Evolutionary conservation across 1,140 invertebrate species (phyloP), one percentile per base, ranked within the genome.

Genomic region (Drosophila neocordata): DNA sequence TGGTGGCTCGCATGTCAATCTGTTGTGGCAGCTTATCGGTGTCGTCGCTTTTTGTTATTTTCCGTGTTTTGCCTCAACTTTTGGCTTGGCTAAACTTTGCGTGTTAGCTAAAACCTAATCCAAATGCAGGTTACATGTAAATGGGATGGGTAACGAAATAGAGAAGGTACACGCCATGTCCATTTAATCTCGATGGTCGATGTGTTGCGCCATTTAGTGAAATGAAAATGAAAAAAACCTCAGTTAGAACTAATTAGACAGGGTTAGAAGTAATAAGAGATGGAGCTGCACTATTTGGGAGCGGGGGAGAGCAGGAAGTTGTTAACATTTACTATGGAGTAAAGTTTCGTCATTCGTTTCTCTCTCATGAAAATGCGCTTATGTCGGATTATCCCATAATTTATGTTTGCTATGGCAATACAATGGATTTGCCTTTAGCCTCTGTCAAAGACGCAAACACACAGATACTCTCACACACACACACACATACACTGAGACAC

Each of bases 381-480:
- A 88, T 88, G 83, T 87, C 83, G 76, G 83, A 88, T 87, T 87
- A 87, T 87, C 83, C 83, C 66, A 77, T 87, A 87, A 87, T 87
- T 87, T 87, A 87, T 87, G 83, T 87, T 82, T 79, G 64, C 69
- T 56, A 51, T 59, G 83, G 66, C 75, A 79, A 65, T 35, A 77
- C 74, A 77, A 77, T 77, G 73, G 74, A 77, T 77, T 77, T 77
- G 73, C 74, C 73, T 65, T 61, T 55, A 24, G 44, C 55, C 53
- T 66, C 62, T 31, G 31, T 52, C 34, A 65, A 15, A 13, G 22
- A 38, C 18, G 24, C 13, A 57, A 6, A 37, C 27, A 69, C 41
- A 37, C 27, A 69, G 31, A 37, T 38, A 44, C 55, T 24, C 31
- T 44, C 38, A 65, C 24, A 41, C 24, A 55, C 38, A 55, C 4